Evolutionary conservation across 1,140 invertebrate genomes (phyloP).

Genomic region (Brachionus angularis): DNA sequence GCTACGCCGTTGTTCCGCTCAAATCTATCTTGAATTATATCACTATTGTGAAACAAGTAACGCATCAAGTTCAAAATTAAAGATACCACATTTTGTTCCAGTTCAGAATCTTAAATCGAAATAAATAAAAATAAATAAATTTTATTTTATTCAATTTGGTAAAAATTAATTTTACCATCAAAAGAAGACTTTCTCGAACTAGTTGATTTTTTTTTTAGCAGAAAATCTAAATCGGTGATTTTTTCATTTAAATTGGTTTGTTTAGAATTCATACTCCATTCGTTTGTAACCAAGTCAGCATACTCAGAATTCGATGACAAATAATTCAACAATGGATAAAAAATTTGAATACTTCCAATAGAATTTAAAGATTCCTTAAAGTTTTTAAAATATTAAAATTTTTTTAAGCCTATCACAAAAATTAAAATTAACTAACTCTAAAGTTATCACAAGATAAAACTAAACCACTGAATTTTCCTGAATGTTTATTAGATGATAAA

Average conservation of each 20-base stretch:
- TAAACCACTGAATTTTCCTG: neutral
- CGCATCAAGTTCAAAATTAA: conserved; percentile 63
- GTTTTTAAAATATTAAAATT: neutral
- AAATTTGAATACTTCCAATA: conserved; percentile 63
- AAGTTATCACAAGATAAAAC: conserved; percentile 8
- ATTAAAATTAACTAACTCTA: conserved; percentile 22
- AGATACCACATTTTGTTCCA: conserved; percentile 65
- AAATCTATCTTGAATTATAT: conserved; percentile 64
- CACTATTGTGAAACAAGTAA: conserved; percentile 62
- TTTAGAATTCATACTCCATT: conserved; percentile 62
- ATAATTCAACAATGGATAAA: conserved; percentile 64
- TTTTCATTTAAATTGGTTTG: conserved; percentile 51
- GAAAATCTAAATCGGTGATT: neutral
- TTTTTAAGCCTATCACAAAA: too few relatives aligned
- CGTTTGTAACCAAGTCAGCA: conserved; percentile 59
- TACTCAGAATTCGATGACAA: conserved; percentile 45
- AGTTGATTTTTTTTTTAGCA: neutral
- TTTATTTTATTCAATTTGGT: conserved; percentile 25
- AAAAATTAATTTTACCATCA: neutral
- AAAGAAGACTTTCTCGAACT: neutral
- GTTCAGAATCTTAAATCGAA: conserved; percentile 63
- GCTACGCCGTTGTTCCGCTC: conserved; percentile 62
- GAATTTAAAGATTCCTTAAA: conserved; percentile 50
- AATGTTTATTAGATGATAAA: conserved; percentile 5
- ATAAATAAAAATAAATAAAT: too few relatives aligned